Percentiles rank a stretch among this genome's conserved stretches.
phyloP scores from a whole-genome alignment of 2,113 vertebrate species.

The Urocitellus parryii region DNA sequence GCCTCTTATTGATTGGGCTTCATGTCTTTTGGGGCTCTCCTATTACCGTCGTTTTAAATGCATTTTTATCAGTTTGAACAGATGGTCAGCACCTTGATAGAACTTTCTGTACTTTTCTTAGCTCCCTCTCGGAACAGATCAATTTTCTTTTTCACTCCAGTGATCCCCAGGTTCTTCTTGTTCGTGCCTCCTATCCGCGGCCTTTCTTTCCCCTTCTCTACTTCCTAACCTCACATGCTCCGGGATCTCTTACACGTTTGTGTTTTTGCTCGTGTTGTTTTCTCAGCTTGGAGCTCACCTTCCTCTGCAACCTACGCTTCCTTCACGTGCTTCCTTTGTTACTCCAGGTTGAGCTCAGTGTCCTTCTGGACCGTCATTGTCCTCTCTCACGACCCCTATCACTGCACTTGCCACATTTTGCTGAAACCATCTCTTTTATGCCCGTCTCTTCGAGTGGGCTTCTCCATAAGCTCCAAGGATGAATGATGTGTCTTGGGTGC shows the following conservation, averaged over 20 bases:
- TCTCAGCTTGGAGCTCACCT: neutral
- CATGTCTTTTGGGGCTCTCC: neutral
- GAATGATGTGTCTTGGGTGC: conserved; percentile 58
- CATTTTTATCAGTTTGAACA: neutral
- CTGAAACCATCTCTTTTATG: neutral
- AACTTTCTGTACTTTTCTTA: neutral
- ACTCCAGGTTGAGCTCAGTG: neutral
- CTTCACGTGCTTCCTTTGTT: neutral
- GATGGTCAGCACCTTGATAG: neutral
- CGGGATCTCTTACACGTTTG: neutral
- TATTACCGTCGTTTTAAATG: neutral
- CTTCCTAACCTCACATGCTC: neutral
- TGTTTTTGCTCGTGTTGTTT: neutral
- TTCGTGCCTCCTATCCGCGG: neutral
- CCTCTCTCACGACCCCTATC: neutral
- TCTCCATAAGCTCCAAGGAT: conserved; percentile 50
- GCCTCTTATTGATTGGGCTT: neutral
- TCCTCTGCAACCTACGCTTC: neutral
- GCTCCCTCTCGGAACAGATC: neutral
- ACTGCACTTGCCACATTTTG: neutral
- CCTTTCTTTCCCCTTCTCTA: neutral
- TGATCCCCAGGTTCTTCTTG: neutral
- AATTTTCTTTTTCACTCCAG: neutral
- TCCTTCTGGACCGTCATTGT: neutral
- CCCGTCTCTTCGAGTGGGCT: neutral